Evolutionary conservation across 2,888 invertebrate species (phyloP).

Genomic region (Beris morrisii): DNA sequence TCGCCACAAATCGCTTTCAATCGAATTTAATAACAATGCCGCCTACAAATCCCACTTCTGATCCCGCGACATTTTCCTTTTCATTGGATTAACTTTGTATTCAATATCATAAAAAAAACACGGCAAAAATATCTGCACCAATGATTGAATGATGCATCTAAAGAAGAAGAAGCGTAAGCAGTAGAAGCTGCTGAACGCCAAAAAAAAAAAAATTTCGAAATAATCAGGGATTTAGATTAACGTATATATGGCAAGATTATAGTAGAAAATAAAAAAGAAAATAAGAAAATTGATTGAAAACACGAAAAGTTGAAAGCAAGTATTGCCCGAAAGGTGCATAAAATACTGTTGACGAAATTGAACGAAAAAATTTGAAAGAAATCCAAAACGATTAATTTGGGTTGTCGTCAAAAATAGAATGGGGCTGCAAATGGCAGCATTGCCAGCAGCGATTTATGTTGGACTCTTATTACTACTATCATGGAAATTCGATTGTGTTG

Average conservation of each 20-base stretch:
- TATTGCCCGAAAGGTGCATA: neutral
- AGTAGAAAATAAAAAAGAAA: conserved; percentile 7
- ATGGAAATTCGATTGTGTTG: conserved; percentile 50
- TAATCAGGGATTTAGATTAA: conserved; percentile 4
- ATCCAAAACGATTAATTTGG: conserved; percentile 7
- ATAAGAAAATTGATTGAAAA: neutral
- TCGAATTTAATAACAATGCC: neutral
- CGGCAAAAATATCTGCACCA: neutral
- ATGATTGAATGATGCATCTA: conserved; percentile 24
- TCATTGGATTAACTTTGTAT: too few species aligned
- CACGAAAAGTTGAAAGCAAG: neutral
- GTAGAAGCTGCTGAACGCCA: conserved; percentile 11
- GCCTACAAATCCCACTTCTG: too few species aligned
- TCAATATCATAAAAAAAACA: too few species aligned
- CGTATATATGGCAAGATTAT: conserved; percentile 3
- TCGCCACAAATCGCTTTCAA: neutral
- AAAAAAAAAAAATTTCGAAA: neutral
- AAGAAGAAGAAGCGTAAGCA: conserved; percentile 30
- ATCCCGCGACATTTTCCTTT: too few species aligned
- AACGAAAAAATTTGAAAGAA: conserved; percentile 7
- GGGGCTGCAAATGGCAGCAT: conserved; percentile 56
- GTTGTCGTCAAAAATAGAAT: conserved; percentile 42
- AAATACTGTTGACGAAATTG: conserved; percentile 1
- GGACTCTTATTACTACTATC: conserved; percentile 50
- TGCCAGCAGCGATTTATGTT: conserved; percentile 52